Evolutionary conservation across 2,797 vertebrate species (phyloP).

Genomic region (Knipowitschia caucasica): DNA sequence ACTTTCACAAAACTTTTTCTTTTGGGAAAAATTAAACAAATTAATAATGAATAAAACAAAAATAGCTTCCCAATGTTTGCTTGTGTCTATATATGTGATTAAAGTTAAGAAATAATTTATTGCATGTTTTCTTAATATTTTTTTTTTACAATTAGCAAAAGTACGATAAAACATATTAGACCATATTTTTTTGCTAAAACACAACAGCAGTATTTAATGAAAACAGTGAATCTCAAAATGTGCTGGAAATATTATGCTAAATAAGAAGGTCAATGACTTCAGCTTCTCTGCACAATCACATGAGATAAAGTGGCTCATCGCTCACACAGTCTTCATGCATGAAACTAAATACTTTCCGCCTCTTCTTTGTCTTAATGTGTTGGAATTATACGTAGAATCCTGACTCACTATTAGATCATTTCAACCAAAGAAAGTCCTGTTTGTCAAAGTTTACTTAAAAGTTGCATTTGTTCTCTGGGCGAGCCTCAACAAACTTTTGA

Average conservation of each 20-base stretch:
- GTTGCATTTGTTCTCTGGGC: background rate
- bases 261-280: slow-evolving; percentile 8
- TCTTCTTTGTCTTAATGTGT: slow-evolving; percentile 41
- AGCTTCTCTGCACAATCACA: slow-evolving; percentile 4
- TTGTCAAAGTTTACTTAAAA: background rate
- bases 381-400: slow-evolving; percentile 25
- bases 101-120: too few relatives aligned
- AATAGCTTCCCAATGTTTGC: too few relatives aligned
- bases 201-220: background rate
- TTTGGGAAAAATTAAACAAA: too few relatives aligned
- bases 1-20: too few relatives aligned
- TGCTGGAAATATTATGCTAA: background rate
- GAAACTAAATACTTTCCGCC: slow-evolving; percentile 18
- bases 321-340: slow-evolving; percentile 26
- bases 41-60: too few relatives aligned
- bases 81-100: too few relatives aligned
- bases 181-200: too few relatives aligned
- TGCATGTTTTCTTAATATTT: too few relatives aligned
- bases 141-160: too few relatives aligned
- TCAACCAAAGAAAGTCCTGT: slow-evolving; percentile 19
- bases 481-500: too few relatives aligned
- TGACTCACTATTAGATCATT: slow-evolving; percentile 34
- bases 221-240: background rate
- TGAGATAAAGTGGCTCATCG: slow-evolving; percentile 6
- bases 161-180: too few relatives aligned